Evolutionary conservation across 2,888 invertebrate genomes (phyloP), one percentile per base, ranked within the genome.

Genomic region (Drosophila anomalata): DNA sequence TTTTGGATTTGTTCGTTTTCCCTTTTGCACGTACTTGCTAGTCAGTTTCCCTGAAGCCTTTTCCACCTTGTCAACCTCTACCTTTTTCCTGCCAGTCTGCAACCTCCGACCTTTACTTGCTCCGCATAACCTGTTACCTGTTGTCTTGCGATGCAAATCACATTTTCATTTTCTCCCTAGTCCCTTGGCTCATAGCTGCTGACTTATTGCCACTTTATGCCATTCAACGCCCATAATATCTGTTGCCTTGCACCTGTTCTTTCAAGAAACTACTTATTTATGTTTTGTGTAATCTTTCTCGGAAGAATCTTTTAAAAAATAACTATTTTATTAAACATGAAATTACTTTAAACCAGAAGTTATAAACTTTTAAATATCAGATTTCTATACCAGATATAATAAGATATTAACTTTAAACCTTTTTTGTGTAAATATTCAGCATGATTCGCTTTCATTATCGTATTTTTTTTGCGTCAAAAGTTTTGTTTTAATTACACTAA

Each of bases 201-300:
- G 41, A 29, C 56, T 73, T 57, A 58, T 74, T 82, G 76, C 79
- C 76, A 77, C 76, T 80, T 76, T 75, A 74, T 77, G 76, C 70
- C 88, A 76, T 89, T 77, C 79, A 86, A 88, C 81, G 81, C 68
- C 65, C 76, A 74, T 78, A 73, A 67, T 65, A 75, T 73, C 73
- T 77, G 67, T 61, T 47, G 41, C 12, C 69, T 29, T 61, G 61
- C 81, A 73, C 71, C 77, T 73, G 69, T 56, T 57, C 60, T 58
- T 60, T 41, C 62, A 20, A 6, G 42, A 14, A 31, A 44, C 33
- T 56, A n/a, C 41, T 12, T 9, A 1, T 11, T 33, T 50, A 44
- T 36, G 17, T 33, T 42, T 9, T 39, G 11, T 26, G 12, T n/a
- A 14, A 33, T 12, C 33, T 11, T 33, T 33, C 4, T 33, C 11